Evolutionary conservation across 2,113 vertebrate genomes (phyloP), one percentile per base, ranked within the genome.

Genomic region (Galemys pyrenaicus): DNA sequence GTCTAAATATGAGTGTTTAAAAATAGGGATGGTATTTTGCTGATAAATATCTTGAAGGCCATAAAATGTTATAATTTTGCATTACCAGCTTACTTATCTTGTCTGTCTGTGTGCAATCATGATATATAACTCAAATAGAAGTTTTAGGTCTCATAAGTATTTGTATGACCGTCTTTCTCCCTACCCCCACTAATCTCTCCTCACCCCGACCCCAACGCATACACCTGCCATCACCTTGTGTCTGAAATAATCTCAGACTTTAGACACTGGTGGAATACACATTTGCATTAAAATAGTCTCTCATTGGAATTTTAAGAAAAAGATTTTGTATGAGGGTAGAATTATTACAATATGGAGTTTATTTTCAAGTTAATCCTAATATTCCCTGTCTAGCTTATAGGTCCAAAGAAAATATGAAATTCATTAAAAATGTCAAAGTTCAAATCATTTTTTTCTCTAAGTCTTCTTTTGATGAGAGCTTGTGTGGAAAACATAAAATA

Each of bases 231-330:
- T 74, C 68, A 77, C 37, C 65, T 73, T 89, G 10, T 87, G 51
- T 46, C 46, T 70, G 87, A 94, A 96, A 91, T 87, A 85, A 54
- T 89, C 77, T 26, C 22, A 80, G 67, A 83, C 30, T 89, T 89
- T 28, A 85, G 35, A 80, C 13, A 22, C 26, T 85, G 77, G 60
- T 74, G 81, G 79, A n/a, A n/a, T n/a, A 64, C 30, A 89, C 37
- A 17, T 58, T 94, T 92, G 49, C 30, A 51, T 87, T 94, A 91
- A 92, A 95, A 91, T 41, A 8, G 60, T 84, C 37, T 5, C 44
- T 75, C 41, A 95, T 78, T 35, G 71, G 20, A 49, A 67, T 89
- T 37, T 41, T 56, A 17, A 22, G 39, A 58, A 87, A 94, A 35
- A 70, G n/a, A 62, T 60, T 89, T 54, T 56, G 6, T 79, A 8